Evolutionary conservation across 1,140 invertebrate genomes (phyloP).

Genomic region (Diploscapter pachys): DNA sequence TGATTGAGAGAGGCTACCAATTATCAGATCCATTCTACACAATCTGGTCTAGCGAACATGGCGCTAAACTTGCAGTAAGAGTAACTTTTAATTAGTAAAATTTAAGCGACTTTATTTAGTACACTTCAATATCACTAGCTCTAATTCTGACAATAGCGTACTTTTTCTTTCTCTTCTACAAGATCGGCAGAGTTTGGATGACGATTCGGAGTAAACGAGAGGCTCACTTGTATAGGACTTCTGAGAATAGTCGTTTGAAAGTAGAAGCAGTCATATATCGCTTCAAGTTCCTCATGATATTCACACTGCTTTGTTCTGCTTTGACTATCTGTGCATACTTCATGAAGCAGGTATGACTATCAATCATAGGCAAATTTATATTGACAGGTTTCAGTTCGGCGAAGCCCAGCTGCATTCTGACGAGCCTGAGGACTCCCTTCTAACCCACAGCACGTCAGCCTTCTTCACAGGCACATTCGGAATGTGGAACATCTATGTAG

Average conservation of each 20-base stretch:
- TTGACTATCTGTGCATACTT: slow-evolving; percentile 91
- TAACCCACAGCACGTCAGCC: slow-evolving; percentile 81
- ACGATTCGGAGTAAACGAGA: slow-evolving; percentile 86
- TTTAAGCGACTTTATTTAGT: slow-evolving; percentile 15
- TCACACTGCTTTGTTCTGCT: slow-evolving; percentile 86
- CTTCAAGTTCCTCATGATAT: slow-evolving; percentile 94
- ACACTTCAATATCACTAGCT: slow-evolving; percentile 80
- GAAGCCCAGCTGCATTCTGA: slow-evolving; percentile 96
- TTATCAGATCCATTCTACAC: slow-evolving; percentile 93
- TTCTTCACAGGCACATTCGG: slow-evolving; percentile 95
- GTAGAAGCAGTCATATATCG: slow-evolving; percentile 83
- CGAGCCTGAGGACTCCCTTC: slow-evolving; percentile 72
- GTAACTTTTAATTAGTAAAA: neutral
- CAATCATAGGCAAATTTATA: slow-evolving; percentile 10
- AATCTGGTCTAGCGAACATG: slow-evolving; percentile 88
- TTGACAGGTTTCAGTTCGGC: slow-evolving; percentile 64
- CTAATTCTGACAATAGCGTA: slow-evolving; percentile 83
- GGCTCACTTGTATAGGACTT: slow-evolving; percentile 81
- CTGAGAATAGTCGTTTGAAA: slow-evolving; percentile 80
- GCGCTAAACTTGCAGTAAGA: slow-evolving; percentile 80
- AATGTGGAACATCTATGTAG: slow-evolving; percentile 99
- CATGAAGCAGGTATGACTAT: slow-evolving; percentile 70
- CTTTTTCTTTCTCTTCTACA: slow-evolving; percentile 87
- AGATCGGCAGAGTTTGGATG: slow-evolving; percentile 82
- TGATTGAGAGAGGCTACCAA: slow-evolving; percentile 76